Evolutionary conservation across 1,140 invertebrate genomes (phyloP), one percentile per base, ranked within the genome.

Genomic region (Micrasema longulum): DNA sequence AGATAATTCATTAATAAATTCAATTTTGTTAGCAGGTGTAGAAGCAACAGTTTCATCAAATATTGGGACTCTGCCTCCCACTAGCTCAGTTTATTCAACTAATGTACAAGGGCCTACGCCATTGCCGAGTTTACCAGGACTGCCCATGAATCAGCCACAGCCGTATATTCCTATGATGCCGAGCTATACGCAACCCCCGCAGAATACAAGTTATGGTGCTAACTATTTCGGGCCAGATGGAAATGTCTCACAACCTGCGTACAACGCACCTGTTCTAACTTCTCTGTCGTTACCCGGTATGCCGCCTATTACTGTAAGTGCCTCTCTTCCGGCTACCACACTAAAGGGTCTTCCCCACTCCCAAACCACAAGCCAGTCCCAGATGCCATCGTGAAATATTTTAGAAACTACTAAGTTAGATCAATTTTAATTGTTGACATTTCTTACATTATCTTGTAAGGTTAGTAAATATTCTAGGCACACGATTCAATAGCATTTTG

Each of bases 271-370:
- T 4, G 79, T 85, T 9, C 77, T 91, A 22, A 92, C 91, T 0
- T 91, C 92, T 0, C 88, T 94, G n/a, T 88, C 88, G 36, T 81
- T 93, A 69, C 92, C 91, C 18, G 92, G 92, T 12, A 92, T 93
- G 91, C 92, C 92, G 18, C 91, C 92, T 4, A 91, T 93, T 69
- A 93, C 91, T n/a, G 91, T 93, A 1, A 92, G 90, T 78, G 90
- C 91, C 16, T 90, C 90, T 35, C 77, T 93, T 68, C 90, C 90
- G 12, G 80, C 84, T 1, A 79, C 81, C 5, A 84, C 83, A 2
- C 82, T 85, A 79, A 81, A 86, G 72, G 83, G 82, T 76, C 81
- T 86, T 50, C 80, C 84, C 43, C 81, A 84, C 53, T 81, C 84
- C 69, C 81, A 83, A 70, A 74, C 80, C 60, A 82, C 66, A 76